These are phyloP conservation scores for Pristionchus japonicus DNA, from an alignment of 2,888 invertebrate species.

Conservation along the genomic window DNA sequence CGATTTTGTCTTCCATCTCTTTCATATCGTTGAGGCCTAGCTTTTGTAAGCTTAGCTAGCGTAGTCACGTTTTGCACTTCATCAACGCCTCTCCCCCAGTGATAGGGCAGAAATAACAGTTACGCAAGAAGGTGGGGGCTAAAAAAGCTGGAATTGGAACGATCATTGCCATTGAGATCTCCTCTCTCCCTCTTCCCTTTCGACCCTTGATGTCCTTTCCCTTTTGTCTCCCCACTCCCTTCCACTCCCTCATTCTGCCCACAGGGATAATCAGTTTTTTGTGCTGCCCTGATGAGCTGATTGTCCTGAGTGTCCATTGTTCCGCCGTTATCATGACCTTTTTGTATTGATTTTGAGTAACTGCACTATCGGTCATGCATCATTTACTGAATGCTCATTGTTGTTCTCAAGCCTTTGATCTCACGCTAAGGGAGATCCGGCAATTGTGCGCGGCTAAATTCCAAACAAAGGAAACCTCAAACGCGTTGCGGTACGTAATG, in stretches of 20 bases:
- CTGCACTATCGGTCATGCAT: neutral
- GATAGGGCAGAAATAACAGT: neutral
- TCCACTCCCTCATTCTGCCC: neutral
- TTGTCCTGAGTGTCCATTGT: neutral
- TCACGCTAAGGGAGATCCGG: neutral
- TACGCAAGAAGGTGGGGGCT: neutral
- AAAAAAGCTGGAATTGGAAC: slow-evolving; percentile 31
- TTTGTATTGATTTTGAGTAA: neutral
- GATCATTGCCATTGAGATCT: neutral
- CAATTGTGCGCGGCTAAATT: neutral
- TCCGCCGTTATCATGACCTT: neutral
- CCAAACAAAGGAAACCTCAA: no score
- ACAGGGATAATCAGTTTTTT: slow-evolving; percentile 18
- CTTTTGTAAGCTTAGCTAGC: no score
- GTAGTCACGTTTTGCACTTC: neutral
- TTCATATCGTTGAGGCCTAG: no score
- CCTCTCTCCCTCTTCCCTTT: neutral
- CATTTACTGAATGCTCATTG: no score
- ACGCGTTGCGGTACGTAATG: no score
- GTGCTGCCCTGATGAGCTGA: neutral
- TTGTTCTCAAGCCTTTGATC: no score
- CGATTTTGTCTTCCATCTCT: no score
- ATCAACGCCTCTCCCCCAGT: neutral
- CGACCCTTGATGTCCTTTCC: neutral
- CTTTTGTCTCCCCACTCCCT: neutral